phyloP scores from a whole-genome alignment of 2,113 vertebrate species.

The Phocoena sinus region DNA sequence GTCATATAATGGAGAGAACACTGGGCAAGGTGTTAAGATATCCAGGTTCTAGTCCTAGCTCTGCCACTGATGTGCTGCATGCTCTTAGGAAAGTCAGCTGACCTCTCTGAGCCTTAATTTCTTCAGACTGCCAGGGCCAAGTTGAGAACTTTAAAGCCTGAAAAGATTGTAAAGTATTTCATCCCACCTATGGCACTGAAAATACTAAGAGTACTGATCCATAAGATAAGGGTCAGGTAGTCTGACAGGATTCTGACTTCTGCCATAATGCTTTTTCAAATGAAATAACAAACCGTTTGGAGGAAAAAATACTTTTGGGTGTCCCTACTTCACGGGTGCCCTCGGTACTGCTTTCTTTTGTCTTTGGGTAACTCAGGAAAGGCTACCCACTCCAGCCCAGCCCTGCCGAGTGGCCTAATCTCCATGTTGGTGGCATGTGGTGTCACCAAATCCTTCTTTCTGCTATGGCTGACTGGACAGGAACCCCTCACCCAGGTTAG shows the following conservation, averaged over 20 bases:
- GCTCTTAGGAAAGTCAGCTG: not conserved
- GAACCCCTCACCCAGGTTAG: not conserved
- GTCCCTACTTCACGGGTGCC: not conserved
- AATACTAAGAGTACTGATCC: not conserved
- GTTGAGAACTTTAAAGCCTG: not conserved
- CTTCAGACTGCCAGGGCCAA: not conserved
- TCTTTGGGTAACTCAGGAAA: not conserved
- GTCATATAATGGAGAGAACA: not conserved
- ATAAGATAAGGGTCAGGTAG: not conserved
- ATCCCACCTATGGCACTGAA: not conserved
- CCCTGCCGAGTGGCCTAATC: not conserved
- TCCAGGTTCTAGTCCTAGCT: not conserved
- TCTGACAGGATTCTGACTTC: not conserved
- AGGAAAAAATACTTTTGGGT: not conserved
- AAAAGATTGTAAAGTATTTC: not conserved
- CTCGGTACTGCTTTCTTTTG: not conserved
- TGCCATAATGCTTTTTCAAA: not conserved
- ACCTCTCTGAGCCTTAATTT: slow-evolving; percentile 8
- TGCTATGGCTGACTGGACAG: not conserved
- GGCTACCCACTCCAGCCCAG: not conserved
- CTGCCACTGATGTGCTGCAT: not conserved
- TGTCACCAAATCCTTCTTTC: not conserved
- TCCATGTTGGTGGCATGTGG: not conserved
- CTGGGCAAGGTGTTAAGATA: not conserved
- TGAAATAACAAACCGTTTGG: not conserved